Percentiles rank a stretch among this genome's conserved stretches.
phyloP scores from a whole-genome alignment of 2,888 invertebrate species.

The Nymphalis c-album region DNA sequence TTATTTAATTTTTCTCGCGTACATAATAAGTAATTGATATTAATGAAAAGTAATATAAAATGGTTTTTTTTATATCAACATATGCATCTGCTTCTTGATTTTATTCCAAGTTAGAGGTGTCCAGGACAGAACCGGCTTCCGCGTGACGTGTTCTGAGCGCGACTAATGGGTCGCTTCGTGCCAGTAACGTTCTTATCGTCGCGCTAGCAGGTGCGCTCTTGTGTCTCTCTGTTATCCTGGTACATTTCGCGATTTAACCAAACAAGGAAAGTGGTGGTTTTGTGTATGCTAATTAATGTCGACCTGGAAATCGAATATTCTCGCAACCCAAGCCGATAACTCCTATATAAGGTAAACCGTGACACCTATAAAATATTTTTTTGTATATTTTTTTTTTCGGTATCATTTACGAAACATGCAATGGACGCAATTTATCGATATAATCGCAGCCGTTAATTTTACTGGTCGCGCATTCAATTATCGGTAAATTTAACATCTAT shows the following conservation, averaged over 20 bases:
- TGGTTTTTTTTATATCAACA: slow-evolving; percentile 23
- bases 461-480: slow-evolving; percentile 28
- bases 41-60: slow-evolving; percentile 7
- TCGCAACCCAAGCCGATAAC: slow-evolving; percentile 21
- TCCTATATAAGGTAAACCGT: slow-evolving; percentile 32
- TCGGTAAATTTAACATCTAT: slow-evolving; percentile 36
- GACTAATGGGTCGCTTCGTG: slow-evolving; percentile 67
- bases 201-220: slow-evolving; percentile 73
- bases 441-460: slow-evolving; percentile 24
- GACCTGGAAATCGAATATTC: slow-evolving; percentile 26
- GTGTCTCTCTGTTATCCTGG: slow-evolving; percentile 55
- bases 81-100: slow-evolving; percentile 46
- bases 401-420: slow-evolving; percentile 31
- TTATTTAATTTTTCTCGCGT: no score
- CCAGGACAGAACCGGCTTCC: slow-evolving; percentile 75
- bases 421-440: slow-evolving; percentile 22
- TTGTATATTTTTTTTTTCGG: slow-evolving; percentile 14
- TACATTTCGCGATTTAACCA: slow-evolving; percentile 47
- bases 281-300: slow-evolving; percentile 44
- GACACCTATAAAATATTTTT: slow-evolving; percentile 21
- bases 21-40: slow-evolving; percentile 3
- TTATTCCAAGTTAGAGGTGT: slow-evolving; percentile 65
- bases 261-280: slow-evolving; percentile 54
- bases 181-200: slow-evolving; percentile 76
- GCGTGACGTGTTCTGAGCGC: slow-evolving; percentile 71